Conservation (phyloP, 92 coral and sea anemone genomes). For the Zoanthus sansibaricus region DNA sequence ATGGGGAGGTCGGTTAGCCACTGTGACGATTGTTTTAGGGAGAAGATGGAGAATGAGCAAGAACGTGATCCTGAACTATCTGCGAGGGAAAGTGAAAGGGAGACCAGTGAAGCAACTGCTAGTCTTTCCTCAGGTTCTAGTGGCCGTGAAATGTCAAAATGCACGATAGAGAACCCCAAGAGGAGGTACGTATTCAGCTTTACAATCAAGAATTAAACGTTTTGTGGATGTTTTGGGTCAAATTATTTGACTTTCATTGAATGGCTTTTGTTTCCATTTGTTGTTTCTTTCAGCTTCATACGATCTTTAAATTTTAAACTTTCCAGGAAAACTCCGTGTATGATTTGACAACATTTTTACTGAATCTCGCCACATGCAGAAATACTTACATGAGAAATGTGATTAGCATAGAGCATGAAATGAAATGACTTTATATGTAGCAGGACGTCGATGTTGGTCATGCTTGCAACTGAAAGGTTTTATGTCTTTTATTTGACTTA, state of each 20-base stretch:
- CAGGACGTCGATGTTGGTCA: too few relatives aligned
- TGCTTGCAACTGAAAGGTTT: too few relatives aligned
- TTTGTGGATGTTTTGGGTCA: conserved; percentile 43
- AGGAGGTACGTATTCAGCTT: conserved; percentile 42
- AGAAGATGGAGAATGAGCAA: conserved; percentile 1
- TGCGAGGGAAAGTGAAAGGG: conserved; percentile 44
- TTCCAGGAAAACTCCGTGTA: conserved; percentile 39
- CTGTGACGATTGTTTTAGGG: conserved; percentile 44
- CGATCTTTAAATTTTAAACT: conserved; percentile 29
- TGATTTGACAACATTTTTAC: conserved; percentile 42
- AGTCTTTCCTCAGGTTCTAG: conserved; percentile 40
- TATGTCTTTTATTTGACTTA: too few relatives aligned
- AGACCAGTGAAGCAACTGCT: conserved; percentile 32
- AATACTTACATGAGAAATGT: too few relatives aligned
- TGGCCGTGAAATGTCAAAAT: conserved; percentile 42
- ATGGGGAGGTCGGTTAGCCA: conserved; percentile 28
- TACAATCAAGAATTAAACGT: conserved; percentile 41
- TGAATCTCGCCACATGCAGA: conserved; percentile 9
- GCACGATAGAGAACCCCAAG: conserved; percentile 35
- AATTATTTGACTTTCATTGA: conserved; percentile 40
- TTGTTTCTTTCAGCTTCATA: conserved; percentile 12
- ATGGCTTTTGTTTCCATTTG: conserved; percentile 42
- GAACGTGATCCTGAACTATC: conserved; percentile 19
- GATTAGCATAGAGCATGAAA: too few relatives aligned
- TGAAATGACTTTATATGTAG: too few relatives aligned